phyloP scores from a whole-genome alignment of 2,888 invertebrate genomes.

The Siphlonurus alternatus region DNA sequence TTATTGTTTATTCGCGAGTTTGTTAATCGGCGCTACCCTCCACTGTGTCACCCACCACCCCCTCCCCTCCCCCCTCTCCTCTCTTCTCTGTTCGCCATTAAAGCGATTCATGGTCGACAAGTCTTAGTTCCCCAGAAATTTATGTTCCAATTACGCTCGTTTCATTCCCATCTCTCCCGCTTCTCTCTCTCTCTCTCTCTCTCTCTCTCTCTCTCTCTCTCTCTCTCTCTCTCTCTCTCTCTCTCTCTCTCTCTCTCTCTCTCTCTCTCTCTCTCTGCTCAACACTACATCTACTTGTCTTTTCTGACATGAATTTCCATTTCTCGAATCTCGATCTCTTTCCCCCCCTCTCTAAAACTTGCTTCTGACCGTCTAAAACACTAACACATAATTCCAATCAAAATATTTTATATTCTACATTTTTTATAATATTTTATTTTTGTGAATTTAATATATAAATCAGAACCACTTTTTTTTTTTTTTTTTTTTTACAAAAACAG shows the following conservation, averaged over 20 bases:
- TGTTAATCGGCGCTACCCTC: too few relatives aligned
- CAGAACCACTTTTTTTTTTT: neutral
- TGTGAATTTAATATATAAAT: neutral
- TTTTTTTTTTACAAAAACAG: too few relatives aligned
- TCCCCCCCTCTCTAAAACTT: neutral
- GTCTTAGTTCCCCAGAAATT: slow-evolving; percentile 2
- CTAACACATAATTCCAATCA: neutral
- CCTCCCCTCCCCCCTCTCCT: neutral
- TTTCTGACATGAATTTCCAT: neutral
- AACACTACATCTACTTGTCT: neutral
- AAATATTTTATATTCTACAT: neutral
- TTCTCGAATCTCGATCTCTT: neutral
- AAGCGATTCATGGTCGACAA: slow-evolving; percentile 1
- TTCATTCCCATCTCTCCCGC: neutral
- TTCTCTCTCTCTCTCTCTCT: neutral
- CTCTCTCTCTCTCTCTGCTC: neutral
- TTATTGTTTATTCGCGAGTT: too few relatives aligned
- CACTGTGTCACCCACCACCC: neutral
- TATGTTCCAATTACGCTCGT: slow-evolving; percentile 2
- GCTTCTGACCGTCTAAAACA: neutral
- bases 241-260: neutral
- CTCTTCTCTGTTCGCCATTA: neutral
- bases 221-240: neutral
- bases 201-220: neutral
- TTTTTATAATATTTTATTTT: neutral